A percentile compares a stretch with the other conserved stretches of the same genome.
phyloP scores from a whole-genome alignment of 2,888 invertebrate species.

The Acanthosepion esculentum region DNA sequence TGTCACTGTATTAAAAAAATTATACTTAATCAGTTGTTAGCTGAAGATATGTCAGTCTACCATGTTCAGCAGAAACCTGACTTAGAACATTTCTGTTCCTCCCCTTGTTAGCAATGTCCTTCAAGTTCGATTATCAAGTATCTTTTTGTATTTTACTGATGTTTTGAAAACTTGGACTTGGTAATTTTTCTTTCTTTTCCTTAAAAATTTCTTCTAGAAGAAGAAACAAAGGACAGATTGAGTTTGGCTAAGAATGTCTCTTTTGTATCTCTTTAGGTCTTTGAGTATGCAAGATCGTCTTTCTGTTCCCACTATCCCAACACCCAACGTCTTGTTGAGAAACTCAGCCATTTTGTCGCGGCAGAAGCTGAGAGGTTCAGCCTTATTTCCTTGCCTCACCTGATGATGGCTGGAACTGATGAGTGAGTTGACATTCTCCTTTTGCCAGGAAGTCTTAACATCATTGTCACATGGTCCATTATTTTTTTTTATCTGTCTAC shows the following conservation, averaged over 20 bases:
- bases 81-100: too few relatives aligned
- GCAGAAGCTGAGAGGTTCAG: background rate
- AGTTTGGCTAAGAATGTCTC: background rate
- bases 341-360: background rate
- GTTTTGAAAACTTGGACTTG: too few relatives aligned
- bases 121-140: too few relatives aligned
- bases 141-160: too few relatives aligned
- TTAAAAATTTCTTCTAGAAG: background rate
- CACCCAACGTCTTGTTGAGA: background rate
- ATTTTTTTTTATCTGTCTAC: too few relatives aligned
- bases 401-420: background rate
- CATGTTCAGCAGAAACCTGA: too few relatives aligned
- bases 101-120: too few relatives aligned
- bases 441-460: background rate
- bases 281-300: background rate
- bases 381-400: slow-evolving; percentile 24
- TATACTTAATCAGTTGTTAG: too few relatives aligned
- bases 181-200: too few relatives aligned
- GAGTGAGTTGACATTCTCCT: background rate
- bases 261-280: background rate
- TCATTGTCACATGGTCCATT: background rate
- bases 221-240: background rate
- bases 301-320: background rate
- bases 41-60: too few relatives aligned
- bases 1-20: too few relatives aligned